phyloP scores from a whole-genome alignment of 2,113 vertebrate species.

The Holacanthus passer region DNA sequence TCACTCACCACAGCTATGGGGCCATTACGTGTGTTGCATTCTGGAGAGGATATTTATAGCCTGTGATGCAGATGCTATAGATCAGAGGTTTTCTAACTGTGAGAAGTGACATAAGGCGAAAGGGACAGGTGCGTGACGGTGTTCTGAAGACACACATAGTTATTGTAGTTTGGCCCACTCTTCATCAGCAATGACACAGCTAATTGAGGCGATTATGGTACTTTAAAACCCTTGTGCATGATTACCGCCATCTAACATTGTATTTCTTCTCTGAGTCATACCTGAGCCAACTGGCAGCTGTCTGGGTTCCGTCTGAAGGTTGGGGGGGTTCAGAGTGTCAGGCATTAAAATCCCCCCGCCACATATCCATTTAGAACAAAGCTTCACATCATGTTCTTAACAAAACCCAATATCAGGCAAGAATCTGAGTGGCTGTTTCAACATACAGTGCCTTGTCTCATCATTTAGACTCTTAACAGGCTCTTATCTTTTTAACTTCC shows the following conservation, averaged over 20 bases:
- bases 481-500: constrained; percentile 46
- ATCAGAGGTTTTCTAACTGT: not conserved
- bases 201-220: not conserved
- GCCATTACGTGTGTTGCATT: constrained; percentile 38
- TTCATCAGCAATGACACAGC: not conserved
- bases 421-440: constrained; percentile 7
- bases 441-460: not conserved
- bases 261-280: not conserved
- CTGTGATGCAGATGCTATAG: not conserved
- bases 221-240: not conserved
- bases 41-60: constrained; percentile 61
- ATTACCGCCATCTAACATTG: not conserved
- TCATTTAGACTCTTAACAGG: not conserved
- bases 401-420: not conserved
- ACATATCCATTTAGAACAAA: constrained; percentile 10
- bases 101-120: not conserved
- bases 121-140: not conserved
- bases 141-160: not conserved
- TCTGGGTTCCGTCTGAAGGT: not conserved
- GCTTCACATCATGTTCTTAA: not conserved
- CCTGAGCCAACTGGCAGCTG: not conserved
- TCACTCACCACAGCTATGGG: constrained; percentile 53
- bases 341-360: not conserved
- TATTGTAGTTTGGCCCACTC: not conserved
- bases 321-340: not conserved